Base-by-base conservation (phyloP, 2,113 vertebrate genomes). In the Heterochromis multidens region DNA sequence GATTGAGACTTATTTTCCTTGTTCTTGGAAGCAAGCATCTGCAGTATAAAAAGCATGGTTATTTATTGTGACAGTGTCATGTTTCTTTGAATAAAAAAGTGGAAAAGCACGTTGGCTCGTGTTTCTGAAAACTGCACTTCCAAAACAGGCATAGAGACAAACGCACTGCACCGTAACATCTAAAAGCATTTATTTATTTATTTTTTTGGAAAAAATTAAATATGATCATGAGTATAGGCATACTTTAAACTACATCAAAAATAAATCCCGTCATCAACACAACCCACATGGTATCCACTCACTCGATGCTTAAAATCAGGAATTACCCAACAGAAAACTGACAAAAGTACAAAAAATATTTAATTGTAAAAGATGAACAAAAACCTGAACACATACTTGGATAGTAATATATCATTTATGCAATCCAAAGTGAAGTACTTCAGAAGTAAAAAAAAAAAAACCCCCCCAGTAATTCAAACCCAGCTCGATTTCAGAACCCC, bases 181-280 rank as follows among this genome's bases (percentile, higher is more conserved):
- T 97, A 95, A 93, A 97, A 97, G 96, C 95, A 95, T 98, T 98
- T 97, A 97, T 97, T 98, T 97, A 97, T 98, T 97, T 97, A 96
- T 96, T 61, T 16, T 97, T 97, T 97, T 96, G 96, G 93, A 95
- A 96, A 96, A 97, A 97, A 91, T 96, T 96, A 97, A 97, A 97
- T 97, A 97, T 96, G 96, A 96, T 94, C 92, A 84, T 82, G 96
- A 95, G 95, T 95, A 96, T 85, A 87, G 80, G 76, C 80, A 93
- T 81, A 84, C 58, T 85, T 89, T 60, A 78, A 88, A n/a, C 85
- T 84, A 89, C 85, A 87, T 80, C 31, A 63, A 86, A 87, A 89
- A 83, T 67, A 91, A 84, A 29, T 82, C 65, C 65, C 12, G 19
- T 86, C 76, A 76, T 87, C 79, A 79, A 80, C 46, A 88, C 46